phyloP scores from a whole-genome alignment of 1,140 invertebrate species.

The Drosophila baimaii region DNA sequence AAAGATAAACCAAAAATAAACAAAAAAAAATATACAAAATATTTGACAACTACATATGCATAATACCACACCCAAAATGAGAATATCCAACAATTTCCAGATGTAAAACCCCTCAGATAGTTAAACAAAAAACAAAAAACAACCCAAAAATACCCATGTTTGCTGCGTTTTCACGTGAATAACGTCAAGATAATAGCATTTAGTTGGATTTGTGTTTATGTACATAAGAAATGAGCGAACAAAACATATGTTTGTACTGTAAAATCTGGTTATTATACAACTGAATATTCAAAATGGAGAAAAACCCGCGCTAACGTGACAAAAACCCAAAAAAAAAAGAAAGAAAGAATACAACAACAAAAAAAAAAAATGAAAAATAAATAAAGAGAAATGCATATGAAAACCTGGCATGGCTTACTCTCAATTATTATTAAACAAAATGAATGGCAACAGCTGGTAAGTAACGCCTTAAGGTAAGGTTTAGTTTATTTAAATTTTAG shows the following conservation, averaged over 20 bases:
- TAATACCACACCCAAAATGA: constrained; percentile 26
- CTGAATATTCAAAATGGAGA: constrained; percentile 24
- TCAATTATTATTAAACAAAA: not conserved
- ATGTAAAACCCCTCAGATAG: constrained; percentile 9
- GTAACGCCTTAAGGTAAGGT: not conserved
- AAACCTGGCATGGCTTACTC: constrained; percentile 14
- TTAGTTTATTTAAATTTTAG: not conserved
- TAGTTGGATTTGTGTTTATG: constrained; percentile 59
- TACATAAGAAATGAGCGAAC: constrained; percentile 49
- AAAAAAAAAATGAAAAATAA: constrained; percentile 48
- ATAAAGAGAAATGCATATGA: constrained; percentile 68
- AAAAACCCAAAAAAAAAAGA: constrained; percentile 19
- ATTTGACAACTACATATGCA: constrained; percentile 50
- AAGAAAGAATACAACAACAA: constrained; percentile 11
- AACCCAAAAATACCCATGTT: no score
- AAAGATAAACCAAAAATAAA: constrained; percentile 37
- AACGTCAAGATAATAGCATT: constrained; percentile 16
- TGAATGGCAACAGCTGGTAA: not conserved
- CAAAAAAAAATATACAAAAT: constrained; percentile 24
- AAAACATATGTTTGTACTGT: constrained; percentile 50
- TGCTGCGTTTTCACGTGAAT: constrained; percentile 15
- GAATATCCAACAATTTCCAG: constrained; percentile 44
- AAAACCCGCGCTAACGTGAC: constrained; percentile 12
- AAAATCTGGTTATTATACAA: constrained; percentile 47
- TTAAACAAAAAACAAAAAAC: not conserved